Evolutionary conservation across 2,113 vertebrate genomes (phyloP).

Genomic region (Gambusia holbrooki): DNA sequence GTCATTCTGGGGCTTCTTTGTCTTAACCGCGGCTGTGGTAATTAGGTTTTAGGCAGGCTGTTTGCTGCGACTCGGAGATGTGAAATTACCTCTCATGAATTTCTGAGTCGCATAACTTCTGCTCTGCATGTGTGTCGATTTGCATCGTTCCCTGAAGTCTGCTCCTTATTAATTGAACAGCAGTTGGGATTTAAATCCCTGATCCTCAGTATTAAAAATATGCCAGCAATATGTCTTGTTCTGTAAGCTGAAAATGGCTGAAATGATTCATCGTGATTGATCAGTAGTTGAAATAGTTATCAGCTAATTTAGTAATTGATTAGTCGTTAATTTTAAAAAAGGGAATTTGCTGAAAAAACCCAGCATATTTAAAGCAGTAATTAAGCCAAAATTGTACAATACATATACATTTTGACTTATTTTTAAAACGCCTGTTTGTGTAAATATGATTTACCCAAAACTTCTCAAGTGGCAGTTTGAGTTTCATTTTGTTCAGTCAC

Average conservation of each 20-base stretch:
- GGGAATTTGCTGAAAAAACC: no score
- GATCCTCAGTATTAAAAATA: slow-evolving; percentile 25
- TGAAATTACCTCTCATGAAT: slow-evolving; percentile 66
- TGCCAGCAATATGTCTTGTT: slow-evolving; percentile 10
- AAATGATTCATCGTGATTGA: background rate
- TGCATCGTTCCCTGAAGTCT: slow-evolving; percentile 36
- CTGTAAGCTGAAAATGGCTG: background rate
- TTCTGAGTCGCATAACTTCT: slow-evolving; percentile 38
- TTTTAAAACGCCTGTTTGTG: no score
- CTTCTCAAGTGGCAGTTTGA: no score
- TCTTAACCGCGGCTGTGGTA: slow-evolving; percentile 48
- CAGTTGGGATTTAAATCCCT: slow-evolving; percentile 33
- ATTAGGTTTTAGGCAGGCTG: slow-evolving; percentile 60
- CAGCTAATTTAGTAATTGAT: no score
- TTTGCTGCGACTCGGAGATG: slow-evolving; percentile 65
- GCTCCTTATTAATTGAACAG: slow-evolving; percentile 41
- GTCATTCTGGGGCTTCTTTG: slow-evolving; percentile 56
- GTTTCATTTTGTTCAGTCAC: no score
- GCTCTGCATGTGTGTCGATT: slow-evolving; percentile 6
- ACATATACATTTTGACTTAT: no score
- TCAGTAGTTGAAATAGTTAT: no score
- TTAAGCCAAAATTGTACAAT: no score
- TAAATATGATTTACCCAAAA: no score
- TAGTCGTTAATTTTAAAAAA: no score
- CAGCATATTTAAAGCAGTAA: no score